Conservation (phyloP, 2,797 vertebrate genomes). For the Hapalemur alaotrensis region DNA sequence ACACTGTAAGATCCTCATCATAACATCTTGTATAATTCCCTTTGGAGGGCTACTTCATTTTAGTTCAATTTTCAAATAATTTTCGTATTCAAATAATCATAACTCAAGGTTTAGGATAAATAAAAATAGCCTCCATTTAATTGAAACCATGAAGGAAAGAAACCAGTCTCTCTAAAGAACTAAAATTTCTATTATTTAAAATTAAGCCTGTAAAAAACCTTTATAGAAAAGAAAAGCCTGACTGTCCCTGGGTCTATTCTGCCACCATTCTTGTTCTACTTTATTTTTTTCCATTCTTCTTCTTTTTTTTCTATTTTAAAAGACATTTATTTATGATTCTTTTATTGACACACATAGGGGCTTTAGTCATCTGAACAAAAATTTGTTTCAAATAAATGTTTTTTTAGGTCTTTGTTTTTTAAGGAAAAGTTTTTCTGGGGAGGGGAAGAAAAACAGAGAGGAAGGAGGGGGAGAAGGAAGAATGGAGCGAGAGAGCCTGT, state of each 20-base stretch:
- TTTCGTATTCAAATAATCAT: background rate
- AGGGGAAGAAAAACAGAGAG: too few relatives aligned
- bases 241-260: background rate
- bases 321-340: conserved; percentile 5
- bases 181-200: background rate
- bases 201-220: background rate
- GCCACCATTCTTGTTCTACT: background rate
- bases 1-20: background rate
- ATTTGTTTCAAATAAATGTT: background rate
- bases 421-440: background rate
- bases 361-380: background rate
- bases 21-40: background rate
- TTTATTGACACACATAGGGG: background rate
- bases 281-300: background rate
- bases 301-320: background rate
- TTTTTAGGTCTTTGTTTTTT: conserved; percentile 14
- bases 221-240: background rate
- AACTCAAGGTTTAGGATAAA: background rate
- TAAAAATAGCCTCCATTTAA: background rate
- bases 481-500: background rate
- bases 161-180: background rate
- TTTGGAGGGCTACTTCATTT: background rate
- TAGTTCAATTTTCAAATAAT: conserved; percentile 32
- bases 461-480: too few relatives aligned
- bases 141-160: conserved; percentile 15